Conservation (phyloP, 2,113 vertebrate genomes). For the Rhinolophus ferrumequinum region DNA sequence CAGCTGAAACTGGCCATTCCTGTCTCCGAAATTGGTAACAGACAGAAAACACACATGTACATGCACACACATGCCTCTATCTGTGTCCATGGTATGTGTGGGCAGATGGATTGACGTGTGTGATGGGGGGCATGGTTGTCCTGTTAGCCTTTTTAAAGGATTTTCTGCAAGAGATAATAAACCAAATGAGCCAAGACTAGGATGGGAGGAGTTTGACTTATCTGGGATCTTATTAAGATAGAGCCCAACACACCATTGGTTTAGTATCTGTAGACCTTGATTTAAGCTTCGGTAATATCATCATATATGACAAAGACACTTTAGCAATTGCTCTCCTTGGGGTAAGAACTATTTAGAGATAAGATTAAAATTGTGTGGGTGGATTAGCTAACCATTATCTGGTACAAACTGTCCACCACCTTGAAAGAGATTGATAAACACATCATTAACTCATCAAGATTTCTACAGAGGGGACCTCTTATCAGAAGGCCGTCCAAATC, state of each 20-base stretch:
- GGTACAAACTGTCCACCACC: conserved; percentile 55
- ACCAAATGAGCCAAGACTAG: background rate
- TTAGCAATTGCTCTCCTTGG: conserved; percentile 57
- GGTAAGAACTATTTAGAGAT: conserved; percentile 55
- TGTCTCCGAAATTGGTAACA: background rate
- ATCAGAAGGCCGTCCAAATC: conserved; percentile 17
- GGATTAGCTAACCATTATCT: conserved; percentile 67
- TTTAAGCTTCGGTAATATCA: conserved; percentile 29
- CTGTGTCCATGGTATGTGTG: too few species aligned
- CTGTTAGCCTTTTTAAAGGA: background rate
- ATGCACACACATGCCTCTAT: background rate
- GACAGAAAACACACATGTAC: background rate
- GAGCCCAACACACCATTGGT: background rate
- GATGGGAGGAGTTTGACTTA: background rate
- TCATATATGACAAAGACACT: background rate
- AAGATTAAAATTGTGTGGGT: conserved; percentile 64
- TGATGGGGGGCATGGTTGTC: background rate
- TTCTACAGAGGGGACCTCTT: background rate
- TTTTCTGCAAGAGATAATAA: background rate
- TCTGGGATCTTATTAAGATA: conserved; percentile 10
- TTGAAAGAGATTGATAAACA: conserved; percentile 53
- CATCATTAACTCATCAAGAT: conserved; percentile 40
- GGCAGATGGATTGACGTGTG: background rate
- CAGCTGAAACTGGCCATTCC: background rate
- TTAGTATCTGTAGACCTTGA: background rate